Evolutionary conservation across 2,797 vertebrate genomes (phyloP).

Genomic region (Siniperca scherzeri): DNA sequence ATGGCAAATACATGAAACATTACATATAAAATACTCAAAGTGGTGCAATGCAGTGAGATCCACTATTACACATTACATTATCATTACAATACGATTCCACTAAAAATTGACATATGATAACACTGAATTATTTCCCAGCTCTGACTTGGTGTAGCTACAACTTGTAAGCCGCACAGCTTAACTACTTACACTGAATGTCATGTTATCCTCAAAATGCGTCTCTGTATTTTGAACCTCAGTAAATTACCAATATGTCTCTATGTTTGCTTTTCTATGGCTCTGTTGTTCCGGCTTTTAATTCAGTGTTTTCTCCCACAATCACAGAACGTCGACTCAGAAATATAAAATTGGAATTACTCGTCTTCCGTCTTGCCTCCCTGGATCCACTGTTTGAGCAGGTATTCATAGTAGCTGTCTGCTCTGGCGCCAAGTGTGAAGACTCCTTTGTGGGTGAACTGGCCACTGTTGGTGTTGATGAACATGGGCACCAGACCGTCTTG

Average conservation of each 20-base stretch:
- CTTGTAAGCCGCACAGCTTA: neutral
- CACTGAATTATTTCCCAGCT: neutral
- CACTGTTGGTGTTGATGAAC: constrained; percentile 97
- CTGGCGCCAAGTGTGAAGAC: constrained; percentile 94
- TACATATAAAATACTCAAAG: neutral
- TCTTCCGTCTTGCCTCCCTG: constrained; percentile 94
- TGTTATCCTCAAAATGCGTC: neutral
- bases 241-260: neutral
- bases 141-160: neutral
- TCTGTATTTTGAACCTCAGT: neutral
- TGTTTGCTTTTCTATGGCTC: neutral
- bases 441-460: constrained; percentile 94
- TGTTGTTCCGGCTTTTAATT: neutral
- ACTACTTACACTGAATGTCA: neutral
- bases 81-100: neutral
- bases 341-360: constrained; percentile 80
- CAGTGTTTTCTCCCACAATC: neutral
- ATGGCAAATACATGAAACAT: neutral
- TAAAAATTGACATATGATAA: neutral
- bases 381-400: constrained; percentile 98
- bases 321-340: neutral
- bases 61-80: neutral
- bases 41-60: neutral
- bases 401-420: constrained; percentile 99
- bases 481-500: constrained; percentile 96